Percentiles rank a stretch among this genome's conserved stretches.
These are phyloP conservation scores for Rotaria magnacalcarata DNA, from an alignment of 2,888 invertebrate genomes.

Conservation along the genomic window DNA sequence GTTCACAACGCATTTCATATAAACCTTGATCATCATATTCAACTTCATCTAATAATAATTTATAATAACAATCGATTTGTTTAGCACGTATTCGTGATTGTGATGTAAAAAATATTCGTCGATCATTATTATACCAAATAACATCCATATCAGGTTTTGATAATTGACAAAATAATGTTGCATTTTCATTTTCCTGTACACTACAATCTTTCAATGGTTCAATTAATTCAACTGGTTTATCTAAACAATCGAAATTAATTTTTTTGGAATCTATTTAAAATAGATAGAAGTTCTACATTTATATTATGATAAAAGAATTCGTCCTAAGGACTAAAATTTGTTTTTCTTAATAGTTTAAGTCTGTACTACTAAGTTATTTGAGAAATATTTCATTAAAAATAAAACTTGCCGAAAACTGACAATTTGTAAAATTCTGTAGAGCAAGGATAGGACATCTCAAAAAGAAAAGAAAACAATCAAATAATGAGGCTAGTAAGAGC, in stretches of 20 bases:
- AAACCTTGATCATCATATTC: slow-evolving; percentile 19
- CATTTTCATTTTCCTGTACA: slow-evolving; percentile 43
- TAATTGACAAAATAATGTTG: slow-evolving; percentile 43
- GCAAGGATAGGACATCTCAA: too few relatives aligned
- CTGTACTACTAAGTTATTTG: too few relatives aligned
- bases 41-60: slow-evolving; percentile 8
- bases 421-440: too few relatives aligned
- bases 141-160: slow-evolving; percentile 42
- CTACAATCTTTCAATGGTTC: slow-evolving; percentile 38
- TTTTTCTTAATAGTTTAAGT: too few relatives aligned
- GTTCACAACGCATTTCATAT: slow-evolving; percentile 37
- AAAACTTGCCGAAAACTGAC: too few relatives aligned
- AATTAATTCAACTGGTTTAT: slow-evolving; percentile 43
- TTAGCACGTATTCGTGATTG: slow-evolving; percentile 28
- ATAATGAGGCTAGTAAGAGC: too few relatives aligned
- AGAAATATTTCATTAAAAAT: too few relatives aligned
- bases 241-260: neutral
- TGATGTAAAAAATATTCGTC: slow-evolving; percentile 1
- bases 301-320: too few relatives aligned
- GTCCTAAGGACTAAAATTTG: too few relatives aligned
- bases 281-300: too few relatives aligned
- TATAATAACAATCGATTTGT: slow-evolving; percentile 29
- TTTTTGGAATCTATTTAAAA: too few relatives aligned
- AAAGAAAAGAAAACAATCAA: too few relatives aligned
- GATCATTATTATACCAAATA: slow-evolving; percentile 16